These are phyloP conservation scores for Halcyon smyrnensis DNA, from an alignment of 2,797 vertebrate genomes.

Conservation along the genomic window DNA sequence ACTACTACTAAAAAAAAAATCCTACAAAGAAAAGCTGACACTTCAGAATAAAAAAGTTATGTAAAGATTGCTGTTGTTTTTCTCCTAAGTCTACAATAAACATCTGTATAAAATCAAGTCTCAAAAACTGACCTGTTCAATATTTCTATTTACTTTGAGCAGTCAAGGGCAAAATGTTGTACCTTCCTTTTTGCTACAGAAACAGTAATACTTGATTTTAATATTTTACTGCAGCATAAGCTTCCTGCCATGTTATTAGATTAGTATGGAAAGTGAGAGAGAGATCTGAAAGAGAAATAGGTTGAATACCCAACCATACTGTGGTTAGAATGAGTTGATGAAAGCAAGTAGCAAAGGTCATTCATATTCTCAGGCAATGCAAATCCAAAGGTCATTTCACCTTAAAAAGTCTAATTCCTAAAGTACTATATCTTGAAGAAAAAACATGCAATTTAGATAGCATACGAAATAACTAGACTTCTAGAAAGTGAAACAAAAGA, in stretches of 20 bases:
- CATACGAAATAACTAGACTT: constrained; percentile 1
- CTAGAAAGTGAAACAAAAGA: constrained; percentile 50
- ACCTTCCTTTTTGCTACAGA: not conserved
- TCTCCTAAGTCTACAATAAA: not conserved
- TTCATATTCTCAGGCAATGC: constrained; percentile 4
- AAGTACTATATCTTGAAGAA: not conserved
- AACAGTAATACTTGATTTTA: not conserved
- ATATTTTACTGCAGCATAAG: not conserved
- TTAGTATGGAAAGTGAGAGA: not conserved
- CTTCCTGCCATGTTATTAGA: not conserved
- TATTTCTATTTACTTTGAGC: not conserved
- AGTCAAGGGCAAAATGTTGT: not conserved
- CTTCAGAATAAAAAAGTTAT: not conserved
- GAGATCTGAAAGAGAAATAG: not conserved
- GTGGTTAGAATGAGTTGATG: not conserved
- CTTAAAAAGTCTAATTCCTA: constrained; percentile 5
- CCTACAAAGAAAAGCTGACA: not conserved
- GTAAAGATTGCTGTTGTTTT: not conserved
- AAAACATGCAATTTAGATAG: constrained; percentile 6
- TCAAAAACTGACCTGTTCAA: not conserved
- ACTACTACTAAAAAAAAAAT: not conserved
- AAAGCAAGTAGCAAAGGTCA: not conserved
- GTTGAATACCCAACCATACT: not conserved
- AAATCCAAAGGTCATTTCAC: constrained; percentile 57
- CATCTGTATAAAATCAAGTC: not conserved